Evolutionary conservation across 2,888 invertebrate genomes (phyloP), one percentile per base, ranked within the genome.

Genomic region (Nowickia ferox): DNA sequence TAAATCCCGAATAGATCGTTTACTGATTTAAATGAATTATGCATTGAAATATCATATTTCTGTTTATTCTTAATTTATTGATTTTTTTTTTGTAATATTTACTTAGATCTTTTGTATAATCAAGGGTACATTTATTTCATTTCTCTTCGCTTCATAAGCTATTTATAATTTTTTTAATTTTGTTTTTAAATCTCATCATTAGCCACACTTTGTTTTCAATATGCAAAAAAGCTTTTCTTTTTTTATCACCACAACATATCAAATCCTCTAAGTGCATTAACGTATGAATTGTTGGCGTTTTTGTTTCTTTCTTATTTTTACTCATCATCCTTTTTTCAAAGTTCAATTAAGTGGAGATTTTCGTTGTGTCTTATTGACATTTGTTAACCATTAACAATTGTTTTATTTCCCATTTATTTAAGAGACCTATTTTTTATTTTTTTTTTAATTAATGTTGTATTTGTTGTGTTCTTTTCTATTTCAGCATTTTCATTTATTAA

Each of bases 321-420:
- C 51, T 51, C 4, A 22, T 53, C 13, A 22, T 38, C 42, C n/a
- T 9, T 30, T n/a, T 48, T 19, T 3, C 9, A 17, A 48, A 51
- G 42, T 74, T 77, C 48, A 46, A 40, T 15, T 55, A 19, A 48
- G 68, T 75, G 66, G 40, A 48, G 17, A 48, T 57, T 42, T 68
- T 59, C 53, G 38, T 61, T 68, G 19, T 59, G 8, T 75, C 8
- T 55, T 74, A 74, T 78, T 81, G 78, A 57, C 78, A 74, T 78
- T 82, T 85, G 42, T 59, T 51, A 82, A n/a, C 81, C 17, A 63
- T 78, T 65, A 57, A 15, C 77, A 44, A 55, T 71, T 71, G 53
- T 63, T 53, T 71, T 30, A 9, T 22, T 65, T 40, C 55, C 80
- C 59, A 30, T 30, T 2, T 9, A 6, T 57, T 11, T 48, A 15